Conservation (phyloP, 2,888 invertebrate species). For the Nephrotoma appendiculata region DNA sequence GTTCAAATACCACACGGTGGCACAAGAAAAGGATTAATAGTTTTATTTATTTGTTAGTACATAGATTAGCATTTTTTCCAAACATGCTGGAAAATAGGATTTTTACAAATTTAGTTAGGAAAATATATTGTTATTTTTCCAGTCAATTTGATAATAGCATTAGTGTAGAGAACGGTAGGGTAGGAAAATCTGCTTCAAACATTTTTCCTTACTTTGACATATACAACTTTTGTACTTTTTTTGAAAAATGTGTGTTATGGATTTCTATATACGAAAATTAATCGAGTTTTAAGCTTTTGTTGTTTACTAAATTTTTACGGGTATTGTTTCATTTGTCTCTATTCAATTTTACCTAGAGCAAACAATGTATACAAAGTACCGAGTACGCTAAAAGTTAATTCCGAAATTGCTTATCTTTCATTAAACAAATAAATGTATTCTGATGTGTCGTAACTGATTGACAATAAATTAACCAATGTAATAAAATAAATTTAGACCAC, state of each 20-base stretch:
- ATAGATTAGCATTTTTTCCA: neutral
- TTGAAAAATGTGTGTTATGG: neutral
- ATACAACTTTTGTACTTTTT: neutral
- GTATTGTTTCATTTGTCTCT: no score
- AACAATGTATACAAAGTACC: no score
- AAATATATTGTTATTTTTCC: neutral
- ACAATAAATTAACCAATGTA: no score
- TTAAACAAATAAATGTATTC: no score
- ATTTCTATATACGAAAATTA: neutral
- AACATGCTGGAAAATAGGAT: neutral
- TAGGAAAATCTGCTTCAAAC: neutral
- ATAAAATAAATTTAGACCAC: no score
- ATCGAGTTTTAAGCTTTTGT: neutral
- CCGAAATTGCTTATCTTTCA: no score
- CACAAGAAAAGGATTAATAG: neutral
- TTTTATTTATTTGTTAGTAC: neutral
- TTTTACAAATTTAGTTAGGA: neutral
- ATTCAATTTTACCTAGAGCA: no score
- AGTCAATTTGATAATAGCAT: neutral
- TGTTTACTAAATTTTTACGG: neutral
- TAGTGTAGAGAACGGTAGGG: neutral
- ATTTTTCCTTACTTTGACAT: neutral
- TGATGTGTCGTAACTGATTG: no score
- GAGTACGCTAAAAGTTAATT: no score
- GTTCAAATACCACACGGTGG: neutral